Conservation (phyloP, 92 coral and sea anemone species). For the Heteractis magnifica region DNA sequence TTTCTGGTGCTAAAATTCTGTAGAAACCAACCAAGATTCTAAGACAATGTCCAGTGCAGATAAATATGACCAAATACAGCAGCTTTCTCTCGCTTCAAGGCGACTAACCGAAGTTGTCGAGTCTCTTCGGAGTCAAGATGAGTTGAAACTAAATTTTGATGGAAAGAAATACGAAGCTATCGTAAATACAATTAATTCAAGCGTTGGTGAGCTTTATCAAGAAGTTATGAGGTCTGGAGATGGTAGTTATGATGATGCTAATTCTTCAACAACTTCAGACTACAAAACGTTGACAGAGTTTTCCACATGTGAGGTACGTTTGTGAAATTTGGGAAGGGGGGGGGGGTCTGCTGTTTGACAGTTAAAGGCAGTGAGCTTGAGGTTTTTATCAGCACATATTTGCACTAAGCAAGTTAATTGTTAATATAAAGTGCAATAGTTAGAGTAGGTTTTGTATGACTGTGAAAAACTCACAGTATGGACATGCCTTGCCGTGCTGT, state of each 20-base stretch:
- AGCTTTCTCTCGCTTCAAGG: constrained; percentile 11
- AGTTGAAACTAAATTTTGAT: background rate
- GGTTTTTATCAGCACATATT: too few species aligned
- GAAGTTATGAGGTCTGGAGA: constrained; percentile 26
- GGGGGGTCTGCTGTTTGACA: background rate
- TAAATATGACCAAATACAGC: background rate
- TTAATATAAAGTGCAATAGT: too few species aligned
- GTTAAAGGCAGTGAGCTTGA: background rate
- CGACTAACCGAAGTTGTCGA: constrained; percentile 4
- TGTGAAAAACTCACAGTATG: too few species aligned
- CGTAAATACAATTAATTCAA: constrained; percentile 12
- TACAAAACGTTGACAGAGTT: background rate
- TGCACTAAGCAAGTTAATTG: too few species aligned
- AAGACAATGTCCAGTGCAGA: background rate
- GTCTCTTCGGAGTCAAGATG: constrained; percentile 1
- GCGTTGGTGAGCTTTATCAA: constrained; percentile 40
- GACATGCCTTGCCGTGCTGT: too few species aligned
- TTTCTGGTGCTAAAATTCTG: background rate
- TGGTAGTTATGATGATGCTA: background rate
- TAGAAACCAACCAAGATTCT: background rate
- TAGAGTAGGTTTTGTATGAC: too few species aligned
- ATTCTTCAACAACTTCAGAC: background rate
- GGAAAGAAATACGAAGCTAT: background rate
- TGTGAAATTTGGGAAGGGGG: background rate
- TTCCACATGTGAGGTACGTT: background rate